These are phyloP conservation scores for Pollenia amentaria DNA, from an alignment of 2,888 invertebrate genomes.

Conservation along the genomic window DNA sequence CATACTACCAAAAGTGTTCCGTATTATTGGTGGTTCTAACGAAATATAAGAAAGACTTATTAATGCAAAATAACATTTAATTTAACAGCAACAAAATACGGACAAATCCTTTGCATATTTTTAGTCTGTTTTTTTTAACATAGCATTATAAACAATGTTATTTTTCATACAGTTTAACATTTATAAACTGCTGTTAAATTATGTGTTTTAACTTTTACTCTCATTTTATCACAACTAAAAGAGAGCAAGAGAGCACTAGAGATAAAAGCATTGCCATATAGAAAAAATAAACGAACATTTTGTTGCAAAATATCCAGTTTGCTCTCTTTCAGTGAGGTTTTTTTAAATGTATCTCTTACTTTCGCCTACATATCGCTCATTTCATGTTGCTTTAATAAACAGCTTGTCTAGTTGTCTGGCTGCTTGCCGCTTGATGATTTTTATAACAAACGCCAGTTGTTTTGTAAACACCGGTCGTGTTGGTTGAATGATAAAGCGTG, in stretches of 20 bases:
- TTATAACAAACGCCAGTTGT: conserved; percentile 72
- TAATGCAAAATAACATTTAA: background rate
- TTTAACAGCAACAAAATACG: background rate
- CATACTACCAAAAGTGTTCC: too few relatives aligned
- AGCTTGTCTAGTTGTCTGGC: background rate
- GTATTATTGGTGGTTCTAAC: too few relatives aligned
- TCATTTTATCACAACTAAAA: conserved; percentile 41
- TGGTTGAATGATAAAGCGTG: conserved; percentile 64
- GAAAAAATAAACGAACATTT: background rate
- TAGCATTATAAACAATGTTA: background rate
- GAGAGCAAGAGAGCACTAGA: conserved; percentile 6
- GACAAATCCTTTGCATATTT: conserved; percentile 36
- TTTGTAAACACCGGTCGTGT: conserved; percentile 75
- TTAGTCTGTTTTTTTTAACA: conserved; percentile 6
- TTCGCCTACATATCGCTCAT: conserved; percentile 16
- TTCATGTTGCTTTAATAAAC: conserved; percentile 45
- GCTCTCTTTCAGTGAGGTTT: conserved; percentile 4
- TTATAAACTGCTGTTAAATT: conserved; percentile 1
- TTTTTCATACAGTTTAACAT: conserved; percentile 18
- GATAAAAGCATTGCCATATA: conserved; percentile 32
- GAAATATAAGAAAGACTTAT: too few relatives aligned
- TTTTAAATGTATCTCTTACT: background rate
- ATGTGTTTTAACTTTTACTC: background rate
- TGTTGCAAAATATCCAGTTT: background rate
- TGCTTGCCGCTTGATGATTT: conserved; percentile 49